A percentile compares a stretch with the other conserved stretches of the same genome.
phyloP scores from a whole-genome alignment of 2,888 invertebrate species.

The Drosophila nr. medialis region DNA sequence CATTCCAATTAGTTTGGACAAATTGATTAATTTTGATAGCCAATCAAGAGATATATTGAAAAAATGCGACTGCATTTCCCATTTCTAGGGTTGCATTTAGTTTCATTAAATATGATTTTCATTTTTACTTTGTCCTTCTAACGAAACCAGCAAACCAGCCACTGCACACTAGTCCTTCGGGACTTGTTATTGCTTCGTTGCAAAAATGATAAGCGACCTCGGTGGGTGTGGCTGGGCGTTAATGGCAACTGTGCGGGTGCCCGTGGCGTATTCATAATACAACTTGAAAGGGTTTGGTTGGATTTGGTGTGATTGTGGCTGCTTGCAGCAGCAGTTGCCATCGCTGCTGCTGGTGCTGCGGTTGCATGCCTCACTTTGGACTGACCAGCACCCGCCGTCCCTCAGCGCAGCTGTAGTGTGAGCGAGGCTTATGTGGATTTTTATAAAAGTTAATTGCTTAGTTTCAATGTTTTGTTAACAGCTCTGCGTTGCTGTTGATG shows the following conservation, averaged over 20 bases:
- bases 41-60: neutral
- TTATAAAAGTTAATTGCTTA: conserved; percentile 57
- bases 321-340: conserved; percentile 15
- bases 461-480: conserved; percentile 47
- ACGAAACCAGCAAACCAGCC: conserved; percentile 25
- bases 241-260: neutral
- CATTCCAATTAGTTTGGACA: neutral
- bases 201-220: conserved; percentile 42
- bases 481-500: conserved; percentile 16
- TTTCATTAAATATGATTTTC: conserved; percentile 45
- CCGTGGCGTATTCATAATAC: conserved; percentile 26
- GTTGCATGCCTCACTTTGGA: conserved; percentile 39
- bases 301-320: conserved; percentile 24
- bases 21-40: neutral
- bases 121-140: conserved; percentile 14
- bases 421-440: conserved; percentile 35
- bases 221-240: conserved; percentile 6
- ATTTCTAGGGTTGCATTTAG: conserved; percentile 20
- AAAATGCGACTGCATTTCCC: neutral
- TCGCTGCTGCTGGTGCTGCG: conserved; percentile 35
- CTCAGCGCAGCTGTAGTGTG: neutral
- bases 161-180: conserved; percentile 43
- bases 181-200: conserved; percentile 51
- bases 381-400: conserved; percentile 17
- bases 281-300: conserved; percentile 47